Evolutionary conservation across 2,888 invertebrate genomes (phyloP).

Genomic region (Poecilobothrus nobilitatus): DNA sequence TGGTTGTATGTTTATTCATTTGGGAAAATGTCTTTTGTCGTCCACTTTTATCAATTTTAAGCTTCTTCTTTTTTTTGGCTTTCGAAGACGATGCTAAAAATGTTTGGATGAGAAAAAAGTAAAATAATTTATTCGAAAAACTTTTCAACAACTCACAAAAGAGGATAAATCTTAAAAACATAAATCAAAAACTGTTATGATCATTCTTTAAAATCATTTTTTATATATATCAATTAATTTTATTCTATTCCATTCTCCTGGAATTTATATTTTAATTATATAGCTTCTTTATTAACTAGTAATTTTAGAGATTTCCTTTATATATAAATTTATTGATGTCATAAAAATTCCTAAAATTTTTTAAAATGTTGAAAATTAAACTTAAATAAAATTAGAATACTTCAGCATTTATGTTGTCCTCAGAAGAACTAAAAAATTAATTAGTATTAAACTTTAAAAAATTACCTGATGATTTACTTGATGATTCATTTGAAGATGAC

Average conservation of each 20-base stretch:
- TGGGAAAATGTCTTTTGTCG: conserved; percentile 69
- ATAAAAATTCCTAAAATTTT: conserved; percentile 1
- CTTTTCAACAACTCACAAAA: neutral
- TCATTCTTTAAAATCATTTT: neutral
- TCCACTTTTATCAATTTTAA: conserved; percentile 13
- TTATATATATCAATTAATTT: neutral
- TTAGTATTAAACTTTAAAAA: neutral
- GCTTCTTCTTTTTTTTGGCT: conserved; percentile 14
- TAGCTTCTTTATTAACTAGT: neutral
- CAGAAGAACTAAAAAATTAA: neutral
- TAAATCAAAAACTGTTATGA: conserved; percentile 2
- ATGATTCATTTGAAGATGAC: conserved; percentile 15
- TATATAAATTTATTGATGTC: neutral
- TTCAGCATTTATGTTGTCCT: neutral
- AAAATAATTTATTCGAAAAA: conserved; percentile 2
- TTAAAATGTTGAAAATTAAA: conserved; percentile 2
- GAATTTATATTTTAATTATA: neutral
- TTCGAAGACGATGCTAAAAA: conserved; percentile 11
- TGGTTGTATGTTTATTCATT: conserved; percentile 73
- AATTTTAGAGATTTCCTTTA: neutral
- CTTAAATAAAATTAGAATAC: neutral
- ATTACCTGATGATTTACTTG: conserved; percentile 21
- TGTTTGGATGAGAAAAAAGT: conserved; percentile 7
- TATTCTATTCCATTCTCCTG: conserved; percentile 1
- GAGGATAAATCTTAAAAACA: conserved; percentile 4